Evolutionary conservation across 1,140 invertebrate species (phyloP), one percentile per base, ranked within the genome.

Genomic region (Drosophila obscura): DNA sequence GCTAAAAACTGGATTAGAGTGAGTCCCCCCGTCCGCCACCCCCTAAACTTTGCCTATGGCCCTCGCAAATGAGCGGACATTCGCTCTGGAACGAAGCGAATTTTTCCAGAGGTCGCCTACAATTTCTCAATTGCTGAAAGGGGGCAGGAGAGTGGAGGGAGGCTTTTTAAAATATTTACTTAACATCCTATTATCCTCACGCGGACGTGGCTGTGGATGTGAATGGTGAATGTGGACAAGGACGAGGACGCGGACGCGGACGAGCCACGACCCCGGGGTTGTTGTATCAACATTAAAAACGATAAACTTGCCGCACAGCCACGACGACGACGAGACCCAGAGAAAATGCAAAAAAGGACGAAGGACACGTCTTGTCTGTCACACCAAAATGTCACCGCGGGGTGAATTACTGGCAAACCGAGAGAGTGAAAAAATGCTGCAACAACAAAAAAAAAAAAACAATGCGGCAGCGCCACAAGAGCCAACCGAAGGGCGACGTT

Each of bases 351-450:
- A 82, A 66, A 68, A 69, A 80, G 83, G 84, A 89, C 87, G 82
- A 90, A 90, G 82, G 87, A 90, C 87, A 90, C 87, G 87, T 90
- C 87, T 90, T 90, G 87, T 90, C 87, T 90, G 88, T 90, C 87
- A 90, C 79, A 78, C 77, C 73, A 77, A 90, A 90, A 90, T 90
- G 87, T 90, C 87, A 87, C 87, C 77, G 82, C 79, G 87, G 82
- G 83, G 79, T 90, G 87, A 90, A 90, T 85, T 88, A 87, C 82
- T 78, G 83, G 63, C 73, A 64, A 74, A 59, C 72, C 65, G 65
- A 77, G 73, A 80, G 80, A 68, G 61, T 65, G 63, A 73, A 87
- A 61, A 80, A 60, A 53, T 74, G 71, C 60, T 71, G 63, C 35
- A 74, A 61, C 49, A 77, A 62, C 28, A 65, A 66, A 35, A 80